Percentiles rank a stretch among this genome's conserved stretches.
Conservation (phyloP, 2,797 vertebrate genomes). For the Syndactyla subalaris region DNA sequence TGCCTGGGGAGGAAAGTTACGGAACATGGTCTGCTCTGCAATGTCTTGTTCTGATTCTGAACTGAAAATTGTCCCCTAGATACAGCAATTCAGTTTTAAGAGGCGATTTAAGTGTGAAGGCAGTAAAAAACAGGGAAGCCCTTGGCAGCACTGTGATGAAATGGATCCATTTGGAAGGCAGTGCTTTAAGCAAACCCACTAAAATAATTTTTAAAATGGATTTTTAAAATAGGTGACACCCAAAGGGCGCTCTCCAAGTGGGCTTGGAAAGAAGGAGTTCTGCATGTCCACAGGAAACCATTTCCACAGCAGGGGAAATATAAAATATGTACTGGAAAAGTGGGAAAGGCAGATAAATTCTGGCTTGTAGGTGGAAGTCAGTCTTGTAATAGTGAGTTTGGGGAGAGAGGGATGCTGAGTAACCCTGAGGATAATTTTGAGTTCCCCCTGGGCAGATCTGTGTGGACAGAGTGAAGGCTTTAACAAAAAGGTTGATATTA, state of each 20-base stretch:
- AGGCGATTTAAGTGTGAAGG: neutral
- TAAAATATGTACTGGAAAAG: neutral
- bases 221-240: neutral
- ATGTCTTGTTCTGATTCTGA: neutral
- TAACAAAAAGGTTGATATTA: neutral
- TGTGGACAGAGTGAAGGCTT: neutral
- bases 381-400: neutral
- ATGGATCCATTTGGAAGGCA: neutral
- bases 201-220: neutral
- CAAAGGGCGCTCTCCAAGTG: neutral
- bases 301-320: neutral
- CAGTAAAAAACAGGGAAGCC: neutral
- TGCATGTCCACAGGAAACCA: neutral
- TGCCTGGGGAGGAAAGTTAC: neutral
- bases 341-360: neutral
- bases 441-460: rapidly evolving
- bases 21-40: neutral
- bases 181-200: neutral
- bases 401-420: neutral
- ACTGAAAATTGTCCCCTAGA: neutral
- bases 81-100: neutral
- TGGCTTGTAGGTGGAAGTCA: neutral
- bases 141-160: neutral
- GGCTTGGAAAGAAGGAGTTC: neutral
- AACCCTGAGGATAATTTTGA: neutral